Base-by-base conservation (phyloP, 2,888 invertebrate species). In the Keiferia lycopersicella region DNA sequence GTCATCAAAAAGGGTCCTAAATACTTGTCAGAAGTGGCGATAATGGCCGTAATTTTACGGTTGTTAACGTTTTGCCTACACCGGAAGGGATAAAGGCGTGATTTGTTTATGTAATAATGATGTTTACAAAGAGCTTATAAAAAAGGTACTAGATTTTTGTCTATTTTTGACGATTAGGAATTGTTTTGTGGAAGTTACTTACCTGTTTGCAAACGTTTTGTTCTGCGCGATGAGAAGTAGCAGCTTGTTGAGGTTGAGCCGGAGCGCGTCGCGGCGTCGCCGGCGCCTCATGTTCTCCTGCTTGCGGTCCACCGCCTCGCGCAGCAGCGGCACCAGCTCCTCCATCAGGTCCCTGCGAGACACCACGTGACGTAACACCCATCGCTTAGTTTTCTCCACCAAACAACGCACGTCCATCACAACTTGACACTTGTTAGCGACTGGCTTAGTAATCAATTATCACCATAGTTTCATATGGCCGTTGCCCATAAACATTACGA, bases 231-330 rank as follows among this genome's bases (percentile, higher is more conserved):
- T 96, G 67, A 98, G 93, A 78, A 99, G 97, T 72, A 99, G 92
- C 71, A 99, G 96, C 76, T 96, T 95, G 67, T 98, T 97, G 69
- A 99, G 92, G 77, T 99, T 97, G 51, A 99, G 92, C 53, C 99
- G 93, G 61, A 99, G 89, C 12, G 98, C 96, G 84, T 99, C 99
- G 63, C 98, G 94, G 48, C 99, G 93, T 64, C 98, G 92, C 50
- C 98, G 93, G 50, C 99, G 92, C 64, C 99, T 93, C 93, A 99
- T 96, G 82, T 99, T 99, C 83, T 99, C 99, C 86, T 99, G 98
- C 81, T 99, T 99, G 59, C 98, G 94, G 83, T 99, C 99, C 20
- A 98, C 96, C 0, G 99, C 98, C 84, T 99, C 99, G 18, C 98
- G 95, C 65, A 99, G 95, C 70, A 97, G 95, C 0, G 96, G 94